Evolutionary conservation across 2,113 vertebrate species (phyloP), one percentile per base, ranked within the genome.

Genomic region (Poicephalus meyeri): DNA sequence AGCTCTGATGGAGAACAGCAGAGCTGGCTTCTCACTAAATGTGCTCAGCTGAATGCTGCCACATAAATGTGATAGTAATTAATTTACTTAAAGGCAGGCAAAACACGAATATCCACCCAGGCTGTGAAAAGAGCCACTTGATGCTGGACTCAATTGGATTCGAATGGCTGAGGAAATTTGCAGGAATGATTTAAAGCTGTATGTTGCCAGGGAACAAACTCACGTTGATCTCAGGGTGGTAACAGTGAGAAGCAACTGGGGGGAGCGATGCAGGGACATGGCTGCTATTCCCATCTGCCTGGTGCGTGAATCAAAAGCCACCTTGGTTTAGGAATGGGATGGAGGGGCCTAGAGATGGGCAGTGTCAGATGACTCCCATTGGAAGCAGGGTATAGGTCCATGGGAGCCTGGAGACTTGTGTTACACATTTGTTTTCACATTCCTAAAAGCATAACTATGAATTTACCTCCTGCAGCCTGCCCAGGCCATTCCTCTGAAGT

Each of bases 121-220:
- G 80, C 74, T 94, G 74, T 2, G 11, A 81, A 89, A 97, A 97
- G 77, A 97, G 85, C 88, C 96, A 90, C 97, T 98, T 94, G 91
- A 96, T 65, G 72, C 86, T 69, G 61, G 28, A 76, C 94, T 95
- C 95, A 93, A 92, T 87, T 83, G 95, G 92, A 92, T 39, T 23
- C 1, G 28, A 97, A 91, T 52, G 96, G 95, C 88, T 95, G 87
- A 91, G 94, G 69, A 97, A 95, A 97, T 97, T 74, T 58, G 93
- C 88, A 86, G 96, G 95, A 96, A 93, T 66, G 61, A 69, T 88
- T 96, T 97, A 80, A 83, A 94, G 92, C 84, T 50, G 14, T 23
- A 39, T 87, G 97, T 98, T 98, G 97, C 97, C 91, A 90, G 95
- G 97, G 97, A 96, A 97, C 97, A 91, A 95, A 96, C 33, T 95